Conservation (phyloP, 2,888 invertebrate species). For the Cosmia pyralina region DNA sequence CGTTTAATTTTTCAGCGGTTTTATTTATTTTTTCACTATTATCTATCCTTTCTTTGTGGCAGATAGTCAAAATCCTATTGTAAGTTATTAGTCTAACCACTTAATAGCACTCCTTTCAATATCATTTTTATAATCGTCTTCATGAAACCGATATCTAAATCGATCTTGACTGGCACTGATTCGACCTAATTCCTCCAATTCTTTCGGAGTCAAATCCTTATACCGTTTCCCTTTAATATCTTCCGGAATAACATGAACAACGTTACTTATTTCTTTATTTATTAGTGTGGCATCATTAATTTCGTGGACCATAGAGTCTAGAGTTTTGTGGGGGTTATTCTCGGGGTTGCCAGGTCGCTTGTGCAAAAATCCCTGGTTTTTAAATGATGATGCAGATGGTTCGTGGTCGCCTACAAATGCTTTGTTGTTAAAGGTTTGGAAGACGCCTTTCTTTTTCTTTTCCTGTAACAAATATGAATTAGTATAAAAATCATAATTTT, state of each 20-base stretch:
- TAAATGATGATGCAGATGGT: slow-evolving; percentile 59
- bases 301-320: slow-evolving; percentile 81
- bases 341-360: slow-evolving; percentile 79
- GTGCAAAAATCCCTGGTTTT: slow-evolving; percentile 80
- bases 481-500: not conserved
- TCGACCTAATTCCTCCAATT: slow-evolving; percentile 80
- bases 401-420: slow-evolving; percentile 70
- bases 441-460: slow-evolving; percentile 66
- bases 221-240: slow-evolving; percentile 79
- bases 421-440: slow-evolving; percentile 77
- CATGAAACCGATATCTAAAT: slow-evolving; percentile 80
- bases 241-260: slow-evolving; percentile 70
- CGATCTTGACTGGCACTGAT: slow-evolving; percentile 81
- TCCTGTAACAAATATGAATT: slow-evolving; percentile 63
- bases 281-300: slow-evolving; percentile 70
- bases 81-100: slow-evolving; percentile 77
- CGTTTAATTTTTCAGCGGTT: not conserved
- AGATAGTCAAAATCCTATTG: not conserved
- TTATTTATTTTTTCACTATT: not conserved
- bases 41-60: not conserved
- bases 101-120: slow-evolving; percentile 69
- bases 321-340: slow-evolving; percentile 78
- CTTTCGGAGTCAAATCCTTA: slow-evolving; percentile 77
- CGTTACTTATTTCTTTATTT: slow-evolving; percentile 51
- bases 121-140: slow-evolving; percentile 81